Percentiles rank a stretch among this genome's conserved stretches.
These are phyloP conservation scores for Tokudaia tokunoshimensis DNA, from an alignment of 2,797 vertebrate genomes.

Conservation along the genomic window DNA sequence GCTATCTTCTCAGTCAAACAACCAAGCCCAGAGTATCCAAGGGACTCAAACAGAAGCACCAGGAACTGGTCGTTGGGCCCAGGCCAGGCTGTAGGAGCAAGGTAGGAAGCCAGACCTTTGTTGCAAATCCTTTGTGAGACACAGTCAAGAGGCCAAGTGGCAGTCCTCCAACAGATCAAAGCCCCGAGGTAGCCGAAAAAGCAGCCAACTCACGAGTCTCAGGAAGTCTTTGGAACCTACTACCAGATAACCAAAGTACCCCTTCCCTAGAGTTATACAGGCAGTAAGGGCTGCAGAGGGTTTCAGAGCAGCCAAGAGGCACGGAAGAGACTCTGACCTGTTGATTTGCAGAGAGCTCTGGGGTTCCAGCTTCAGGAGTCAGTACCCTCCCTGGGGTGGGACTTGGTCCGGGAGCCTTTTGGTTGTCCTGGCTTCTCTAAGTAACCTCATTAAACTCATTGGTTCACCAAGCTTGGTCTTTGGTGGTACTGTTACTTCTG, in stretches of 20 bases:
- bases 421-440: background rate
- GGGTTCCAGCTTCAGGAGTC: background rate
- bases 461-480: background rate
- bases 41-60: background rate
- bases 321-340: background rate
- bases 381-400: background rate
- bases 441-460: background rate
- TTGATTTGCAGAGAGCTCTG: background rate
- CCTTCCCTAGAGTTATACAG: background rate
- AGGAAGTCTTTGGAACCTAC: background rate
- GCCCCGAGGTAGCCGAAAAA: background rate
- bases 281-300: background rate
- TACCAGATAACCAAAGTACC: background rate
- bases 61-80: background rate
- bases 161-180: background rate
- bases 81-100: background rate
- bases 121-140: no score
- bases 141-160: background rate
- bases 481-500: background rate
- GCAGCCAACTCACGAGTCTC: background rate
- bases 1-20: background rate
- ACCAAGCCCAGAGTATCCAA: no score
- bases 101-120: background rate
- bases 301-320: background rate
- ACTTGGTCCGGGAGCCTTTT: background rate